Base-by-base conservation (phyloP, 2,797 vertebrate genomes). In the Gymnothorax javanicus region DNA sequence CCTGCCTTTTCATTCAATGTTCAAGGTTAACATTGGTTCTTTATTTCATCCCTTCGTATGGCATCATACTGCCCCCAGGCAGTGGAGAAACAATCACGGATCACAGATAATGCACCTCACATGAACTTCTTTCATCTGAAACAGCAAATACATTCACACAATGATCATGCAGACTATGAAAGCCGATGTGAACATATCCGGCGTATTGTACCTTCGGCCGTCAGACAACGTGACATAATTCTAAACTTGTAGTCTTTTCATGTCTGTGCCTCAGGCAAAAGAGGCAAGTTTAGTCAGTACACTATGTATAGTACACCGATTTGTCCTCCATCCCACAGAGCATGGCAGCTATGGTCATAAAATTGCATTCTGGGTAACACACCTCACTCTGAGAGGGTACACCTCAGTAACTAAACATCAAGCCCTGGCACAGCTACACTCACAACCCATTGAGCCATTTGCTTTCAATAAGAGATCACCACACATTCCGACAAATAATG, bases 151-250 rank as follows among this genome's bases (percentile, higher is more conserved):
- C 79, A 20, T 56, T 54, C 20, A n/a, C 79, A 82, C 17, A 59
- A 56, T 43, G 27, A 52, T 59, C 27, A 11, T 43, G 58, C 67
- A 69, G 27, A 9, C 83, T 69, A 75, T 87, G 27, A 82, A 75
- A 57, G 62, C 43, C 43, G 1, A 20, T 64, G 82, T 73, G 84
- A 73, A 59, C 82, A 69, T 59, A 83, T 60, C 81, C 62, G 64
- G 81, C 64, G 81, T 54, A 59, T 84, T 82, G 64, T 57, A 20
- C 43, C 43, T 50, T 56, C 56, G n/a, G 20, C 64, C 33, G 56
- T 64, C 86, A 71, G 77, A 87, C 25, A 23, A 17, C 71, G 57
- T 83, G 86, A 83, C 69, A 27, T 83, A 52, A 67, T 73, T 43
- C 57, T 75, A 67, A 73, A 56, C 71, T 59, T 69, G 20, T 54